A percentile compares a stretch with the other conserved stretches of the same genome.
These are phyloP conservation scores for Drymonia ruficornis DNA, from an alignment of 2,888 invertebrate genomes.

Conservation along the genomic window DNA sequence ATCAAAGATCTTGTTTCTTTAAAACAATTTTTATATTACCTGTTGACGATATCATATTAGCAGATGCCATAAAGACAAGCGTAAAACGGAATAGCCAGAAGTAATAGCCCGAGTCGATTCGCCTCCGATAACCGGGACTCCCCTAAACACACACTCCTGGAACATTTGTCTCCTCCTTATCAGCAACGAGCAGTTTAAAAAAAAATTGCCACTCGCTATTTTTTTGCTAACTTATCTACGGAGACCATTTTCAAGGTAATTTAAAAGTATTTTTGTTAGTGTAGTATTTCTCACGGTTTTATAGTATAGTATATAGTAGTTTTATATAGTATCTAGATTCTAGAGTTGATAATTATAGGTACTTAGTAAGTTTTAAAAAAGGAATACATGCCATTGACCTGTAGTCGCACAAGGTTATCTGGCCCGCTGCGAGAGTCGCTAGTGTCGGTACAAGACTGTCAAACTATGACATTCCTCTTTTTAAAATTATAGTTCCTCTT, in stretches of 20 bases:
- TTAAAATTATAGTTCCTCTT: too few species aligned
- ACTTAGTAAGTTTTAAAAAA: too few species aligned
- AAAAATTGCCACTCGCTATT: conserved; percentile 35
- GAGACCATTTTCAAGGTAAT: neutral
- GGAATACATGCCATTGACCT: too few species aligned
- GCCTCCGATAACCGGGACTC: conserved; percentile 50
- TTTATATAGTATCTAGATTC: too few species aligned
- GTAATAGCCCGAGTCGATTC: conserved; percentile 51
- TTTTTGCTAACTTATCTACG: conserved; percentile 20
- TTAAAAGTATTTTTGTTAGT: neutral
- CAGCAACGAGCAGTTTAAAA: conserved; percentile 61
- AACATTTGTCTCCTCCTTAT: conserved; percentile 64
- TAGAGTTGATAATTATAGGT: too few species aligned
- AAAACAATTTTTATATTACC: neutral
- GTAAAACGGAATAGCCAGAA: conserved; percentile 34
- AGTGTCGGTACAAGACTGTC: too few species aligned
- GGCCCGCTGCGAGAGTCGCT: too few species aligned
- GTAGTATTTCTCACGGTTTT: too few species aligned
- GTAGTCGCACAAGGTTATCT: too few species aligned
- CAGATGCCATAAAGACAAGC: conserved; percentile 22
- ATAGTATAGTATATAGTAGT: too few species aligned
- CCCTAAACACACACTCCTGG: conserved; percentile 49
- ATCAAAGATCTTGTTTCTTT: neutral
- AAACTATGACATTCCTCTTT: too few species aligned
- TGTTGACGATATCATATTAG: conserved; percentile 4